These are phyloP conservation scores for Chesias legatella DNA, from an alignment of 2,888 invertebrate species.

Conservation along the genomic window DNA sequence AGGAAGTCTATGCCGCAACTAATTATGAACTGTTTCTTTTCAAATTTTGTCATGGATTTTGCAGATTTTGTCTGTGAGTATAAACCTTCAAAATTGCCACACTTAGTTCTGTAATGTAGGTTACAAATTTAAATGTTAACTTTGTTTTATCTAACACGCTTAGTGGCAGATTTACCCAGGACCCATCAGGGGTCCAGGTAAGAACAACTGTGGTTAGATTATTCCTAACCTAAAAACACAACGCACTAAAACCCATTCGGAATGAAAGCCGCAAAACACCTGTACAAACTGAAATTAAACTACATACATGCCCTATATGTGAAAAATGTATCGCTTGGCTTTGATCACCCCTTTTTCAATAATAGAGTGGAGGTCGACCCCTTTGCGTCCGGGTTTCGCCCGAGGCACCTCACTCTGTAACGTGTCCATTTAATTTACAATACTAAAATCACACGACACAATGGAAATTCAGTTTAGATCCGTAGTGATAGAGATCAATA, in stretches of 20 bases:
- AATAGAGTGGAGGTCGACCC: conserved; percentile 56
- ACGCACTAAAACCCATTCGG: conserved; percentile 30
- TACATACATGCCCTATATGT: conserved; percentile 39
- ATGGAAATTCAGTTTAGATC: conserved; percentile 40
- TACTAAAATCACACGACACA: conserved; percentile 43
- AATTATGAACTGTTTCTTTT: no score
- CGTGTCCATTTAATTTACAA: conserved; percentile 69
- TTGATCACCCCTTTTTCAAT: conserved; percentile 77
- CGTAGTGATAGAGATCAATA: conserved; percentile 39
- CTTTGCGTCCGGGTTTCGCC: conserved; percentile 57
- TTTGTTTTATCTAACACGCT: no score
- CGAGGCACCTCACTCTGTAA: conserved; percentile 50
- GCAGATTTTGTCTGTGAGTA: no score
- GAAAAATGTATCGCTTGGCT: conserved; percentile 67
- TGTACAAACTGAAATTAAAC: conserved; percentile 62
- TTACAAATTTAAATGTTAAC: no score
- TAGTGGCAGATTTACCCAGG: no score
- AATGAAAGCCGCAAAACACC: conserved; percentile 50
- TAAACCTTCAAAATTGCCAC: no score
- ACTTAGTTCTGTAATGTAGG: no score
- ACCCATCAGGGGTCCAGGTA: no score
- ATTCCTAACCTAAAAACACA: neutral
- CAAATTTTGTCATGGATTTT: no score
- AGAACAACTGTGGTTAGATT: no score
- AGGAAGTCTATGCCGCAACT: no score